These are phyloP conservation scores for Drosophila funebris DNA, from an alignment of 1,140 invertebrate genomes.

Conservation along the genomic window DNA sequence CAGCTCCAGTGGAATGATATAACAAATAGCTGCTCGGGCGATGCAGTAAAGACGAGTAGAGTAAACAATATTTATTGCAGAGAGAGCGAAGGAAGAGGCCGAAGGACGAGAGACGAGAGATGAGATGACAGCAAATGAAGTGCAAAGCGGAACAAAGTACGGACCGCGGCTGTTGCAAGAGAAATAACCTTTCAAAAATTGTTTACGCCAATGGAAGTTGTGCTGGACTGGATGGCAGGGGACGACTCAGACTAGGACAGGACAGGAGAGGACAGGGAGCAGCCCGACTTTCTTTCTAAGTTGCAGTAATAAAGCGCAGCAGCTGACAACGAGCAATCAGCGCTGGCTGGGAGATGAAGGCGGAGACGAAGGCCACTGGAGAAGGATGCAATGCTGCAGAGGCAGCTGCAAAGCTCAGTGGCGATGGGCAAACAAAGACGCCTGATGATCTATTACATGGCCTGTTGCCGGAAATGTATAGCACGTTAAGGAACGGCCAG, in stretches of 20 bases:
- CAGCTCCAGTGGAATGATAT: conserved; percentile 68
- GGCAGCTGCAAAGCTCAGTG: conserved; percentile 41
- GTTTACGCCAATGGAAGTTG: conserved; percentile 54
- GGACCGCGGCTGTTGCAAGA: conserved; percentile 62
- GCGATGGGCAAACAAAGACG: conserved; percentile 71
- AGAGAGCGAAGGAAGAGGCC: conserved; percentile 30
- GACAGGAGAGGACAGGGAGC: not conserved
- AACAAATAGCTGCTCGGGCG: conserved; percentile 70
- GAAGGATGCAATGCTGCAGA: not conserved
- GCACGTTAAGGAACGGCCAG: not conserved
- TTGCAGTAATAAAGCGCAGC: conserved; percentile 67
- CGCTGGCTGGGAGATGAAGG: not conserved
- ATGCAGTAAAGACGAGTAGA: conserved; percentile 43
- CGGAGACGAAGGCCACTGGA: not conserved
- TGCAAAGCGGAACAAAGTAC: conserved; percentile 72
- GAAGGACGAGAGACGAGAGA: conserved; percentile 28
- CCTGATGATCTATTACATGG: conserved; percentile 70
- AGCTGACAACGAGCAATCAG: conserved; percentile 68
- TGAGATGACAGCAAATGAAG: conserved; percentile 59
- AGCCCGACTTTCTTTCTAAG: conserved; percentile 34
- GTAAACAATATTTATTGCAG: conserved; percentile 77
- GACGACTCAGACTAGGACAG: conserved; percentile 1
- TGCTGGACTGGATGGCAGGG: not conserved
- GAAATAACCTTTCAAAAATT: conserved; percentile 79
- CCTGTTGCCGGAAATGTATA: conserved; percentile 60